Evolutionary conservation across 2,113 vertebrate species (phyloP).

Genomic region (Aphyosemion australe): DNA sequence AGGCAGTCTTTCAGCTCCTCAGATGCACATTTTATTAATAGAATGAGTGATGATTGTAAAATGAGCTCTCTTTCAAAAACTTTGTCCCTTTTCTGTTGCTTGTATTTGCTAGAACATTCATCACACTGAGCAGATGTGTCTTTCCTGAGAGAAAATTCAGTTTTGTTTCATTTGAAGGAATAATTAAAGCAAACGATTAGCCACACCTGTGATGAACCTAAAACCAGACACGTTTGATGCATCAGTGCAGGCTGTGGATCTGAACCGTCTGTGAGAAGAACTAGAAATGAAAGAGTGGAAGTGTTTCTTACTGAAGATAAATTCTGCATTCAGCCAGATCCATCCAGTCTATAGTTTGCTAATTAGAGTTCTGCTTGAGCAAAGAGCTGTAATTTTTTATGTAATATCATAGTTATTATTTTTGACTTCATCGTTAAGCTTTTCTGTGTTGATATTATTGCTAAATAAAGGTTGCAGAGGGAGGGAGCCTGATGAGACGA

Average conservation of each 20-base stretch:
- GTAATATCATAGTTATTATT: neutral
- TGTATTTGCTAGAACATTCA: neutral
- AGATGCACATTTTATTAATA: neutral
- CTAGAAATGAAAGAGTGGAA: neutral
- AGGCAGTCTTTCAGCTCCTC: neutral
- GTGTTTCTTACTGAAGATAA: neutral
- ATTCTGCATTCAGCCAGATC: neutral
- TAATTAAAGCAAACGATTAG: neutral
- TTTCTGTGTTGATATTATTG: neutral
- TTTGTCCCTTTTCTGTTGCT: neutral
- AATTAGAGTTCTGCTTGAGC: neutral
- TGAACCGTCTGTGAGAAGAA: neutral
- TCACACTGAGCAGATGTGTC: neutral
- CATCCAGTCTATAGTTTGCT: neutral
- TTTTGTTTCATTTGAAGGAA: neutral
- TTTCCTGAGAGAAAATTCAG: neutral
- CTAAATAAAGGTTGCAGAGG: neutral
- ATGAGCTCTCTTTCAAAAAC: neutral
- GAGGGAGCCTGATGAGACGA: neutral
- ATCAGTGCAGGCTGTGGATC: too few relatives aligned
- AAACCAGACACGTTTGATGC: too few relatives aligned
- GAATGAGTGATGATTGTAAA: neutral
- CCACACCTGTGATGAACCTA: neutral
- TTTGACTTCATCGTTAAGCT: neutral
- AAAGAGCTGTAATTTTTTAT: neutral